A percentile compares a stretch with the other conserved stretches of the same genome.
These are phyloP conservation scores for Zosterops lateralis DNA, from an alignment of 2,113 vertebrate species.

Conservation along the genomic window DNA sequence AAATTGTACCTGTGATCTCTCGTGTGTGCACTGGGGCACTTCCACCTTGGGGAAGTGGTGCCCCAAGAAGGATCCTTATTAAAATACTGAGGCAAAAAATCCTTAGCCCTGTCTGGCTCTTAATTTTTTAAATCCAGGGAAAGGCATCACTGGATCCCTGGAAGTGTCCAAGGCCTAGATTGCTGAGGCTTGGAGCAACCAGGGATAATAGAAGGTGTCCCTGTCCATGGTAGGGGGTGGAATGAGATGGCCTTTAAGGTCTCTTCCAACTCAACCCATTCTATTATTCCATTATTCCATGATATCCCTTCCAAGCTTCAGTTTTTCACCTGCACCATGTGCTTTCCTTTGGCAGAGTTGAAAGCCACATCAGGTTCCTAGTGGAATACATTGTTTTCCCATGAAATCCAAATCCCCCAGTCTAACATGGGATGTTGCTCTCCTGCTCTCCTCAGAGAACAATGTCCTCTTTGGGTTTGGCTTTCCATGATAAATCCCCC, in stretches of 20 bases:
- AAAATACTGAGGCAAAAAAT: not conserved
- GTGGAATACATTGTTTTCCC: not conserved
- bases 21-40: not conserved
- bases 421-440: rapidly evolving
- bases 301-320: not conserved
- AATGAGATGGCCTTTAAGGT: rapidly evolving
- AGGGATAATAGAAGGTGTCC: rapidly evolving
- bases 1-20: not conserved
- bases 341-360: not conserved
- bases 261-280: not conserved
- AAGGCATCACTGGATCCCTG: not conserved
- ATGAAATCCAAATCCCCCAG: not conserved
- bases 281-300: not conserved
- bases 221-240: not conserved
- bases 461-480: not conserved
- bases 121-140: not conserved
- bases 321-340: not conserved
- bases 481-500: not conserved
- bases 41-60: not conserved
- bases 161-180: rapidly evolving
- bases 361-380: not conserved
- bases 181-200: rapidly evolving
- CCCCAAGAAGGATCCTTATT: not conserved
- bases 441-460: not conserved
- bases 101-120: not conserved